Percentiles rank a stretch among this genome's conserved stretches.
phyloP scores from a whole-genome alignment of 2,113 vertebrate genomes.

The Trinectes maculatus region DNA sequence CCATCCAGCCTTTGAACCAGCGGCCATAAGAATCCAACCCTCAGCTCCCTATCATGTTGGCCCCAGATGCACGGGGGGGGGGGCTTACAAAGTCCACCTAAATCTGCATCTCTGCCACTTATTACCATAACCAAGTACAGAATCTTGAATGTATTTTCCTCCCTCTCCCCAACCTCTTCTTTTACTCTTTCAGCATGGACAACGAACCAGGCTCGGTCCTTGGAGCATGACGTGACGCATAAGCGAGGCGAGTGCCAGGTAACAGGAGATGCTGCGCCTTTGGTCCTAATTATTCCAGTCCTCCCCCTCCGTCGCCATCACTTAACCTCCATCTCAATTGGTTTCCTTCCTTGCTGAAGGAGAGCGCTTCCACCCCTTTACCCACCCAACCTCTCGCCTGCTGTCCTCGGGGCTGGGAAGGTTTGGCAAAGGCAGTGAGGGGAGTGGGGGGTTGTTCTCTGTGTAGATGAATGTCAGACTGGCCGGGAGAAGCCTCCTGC shows the following conservation, averaged over 20 bases:
- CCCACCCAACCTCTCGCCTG: conserved; percentile 28
- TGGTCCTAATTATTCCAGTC: conserved; percentile 76
- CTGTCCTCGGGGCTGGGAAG: conserved; percentile 38
- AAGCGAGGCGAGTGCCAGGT: conserved; percentile 62
- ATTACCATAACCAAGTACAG: conserved; percentile 57
- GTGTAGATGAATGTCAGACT: conserved; percentile 57
- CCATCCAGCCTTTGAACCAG: conserved; percentile 15
- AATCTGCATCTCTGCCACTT: conserved; percentile 58
- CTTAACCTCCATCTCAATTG: conserved; percentile 37
- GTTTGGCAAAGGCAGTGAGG: conserved; percentile 39
- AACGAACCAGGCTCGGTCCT: conserved; percentile 47
- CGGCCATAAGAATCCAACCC: conserved; percentile 9
- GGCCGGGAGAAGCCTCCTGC: conserved; percentile 79
- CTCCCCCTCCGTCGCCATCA: conserved; percentile 33
- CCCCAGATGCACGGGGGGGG: conserved; percentile 17
- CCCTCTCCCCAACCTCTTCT: conserved; percentile 4
- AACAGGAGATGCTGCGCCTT: conserved; percentile 73
- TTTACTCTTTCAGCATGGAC: conserved; percentile 44
- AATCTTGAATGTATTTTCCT: conserved; percentile 60
- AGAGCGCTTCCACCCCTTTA: conserved; percentile 30
- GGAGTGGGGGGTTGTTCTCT: conserved; percentile 47
- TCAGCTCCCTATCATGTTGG: not conserved
- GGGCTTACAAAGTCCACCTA: conserved; percentile 37
- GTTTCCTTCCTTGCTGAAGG: conserved; percentile 31
- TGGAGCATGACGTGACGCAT: conserved; percentile 62